A percentile compares a stretch with the other conserved stretches of the same genome.
Conservation (phyloP, 2,888 invertebrate genomes). For the Diarsia brunnea region DNA sequence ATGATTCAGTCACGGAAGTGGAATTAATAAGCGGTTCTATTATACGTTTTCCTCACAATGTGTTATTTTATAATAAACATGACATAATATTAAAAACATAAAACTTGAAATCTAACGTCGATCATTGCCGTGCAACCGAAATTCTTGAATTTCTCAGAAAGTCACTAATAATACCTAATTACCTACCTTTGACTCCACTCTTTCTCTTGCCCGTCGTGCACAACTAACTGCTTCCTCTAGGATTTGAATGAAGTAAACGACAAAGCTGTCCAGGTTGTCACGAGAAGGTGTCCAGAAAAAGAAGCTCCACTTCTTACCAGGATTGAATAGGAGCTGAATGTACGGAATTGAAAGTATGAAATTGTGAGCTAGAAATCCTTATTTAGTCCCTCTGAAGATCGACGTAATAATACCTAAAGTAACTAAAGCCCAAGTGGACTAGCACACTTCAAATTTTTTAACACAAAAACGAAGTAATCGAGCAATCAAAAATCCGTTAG, state of each 20-base stretch:
- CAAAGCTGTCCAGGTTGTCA: no score
- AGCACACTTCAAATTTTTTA: background rate
- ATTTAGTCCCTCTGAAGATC: background rate
- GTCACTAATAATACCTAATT: background rate
- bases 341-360: no score
- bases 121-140: background rate
- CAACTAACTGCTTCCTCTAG: no score
- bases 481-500: constrained; percentile 11
- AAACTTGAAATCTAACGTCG: background rate
- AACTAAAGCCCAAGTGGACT: background rate
- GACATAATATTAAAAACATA: constrained; percentile 2
- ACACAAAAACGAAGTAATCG: background rate
- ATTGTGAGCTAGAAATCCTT: no score
- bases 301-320: background rate
- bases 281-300: no score
- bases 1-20: constrained; percentile 28
- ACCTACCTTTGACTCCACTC: background rate
- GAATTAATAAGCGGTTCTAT: background rate
- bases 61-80: constrained; percentile 11
- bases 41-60: constrained; percentile 15
- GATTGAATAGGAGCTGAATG: no score
- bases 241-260: no score
- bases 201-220: no score
- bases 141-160: background rate
- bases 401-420: background rate